Percentiles rank a stretch among this genome's conserved stretches.
Evolutionary conservation across 2,113 vertebrate species (phyloP).

Genomic region (Promerops cafer): DNA sequence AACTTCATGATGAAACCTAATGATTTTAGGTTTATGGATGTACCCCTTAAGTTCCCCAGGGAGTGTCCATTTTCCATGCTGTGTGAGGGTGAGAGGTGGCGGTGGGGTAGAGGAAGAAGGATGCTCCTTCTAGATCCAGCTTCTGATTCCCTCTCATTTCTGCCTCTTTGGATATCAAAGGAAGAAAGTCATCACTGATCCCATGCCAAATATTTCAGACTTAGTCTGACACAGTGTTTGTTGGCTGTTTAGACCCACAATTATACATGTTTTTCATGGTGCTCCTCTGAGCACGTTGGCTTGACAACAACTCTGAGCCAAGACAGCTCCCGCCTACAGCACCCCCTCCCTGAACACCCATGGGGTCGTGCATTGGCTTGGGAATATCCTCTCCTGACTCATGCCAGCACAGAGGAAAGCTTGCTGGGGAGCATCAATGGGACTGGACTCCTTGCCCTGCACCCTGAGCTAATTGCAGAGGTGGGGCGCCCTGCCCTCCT

Average conservation of each 20-base stretch:
- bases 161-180: background rate
- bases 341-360: background rate
- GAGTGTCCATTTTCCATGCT: background rate
- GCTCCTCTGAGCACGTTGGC: background rate
- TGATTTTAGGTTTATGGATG: background rate
- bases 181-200: background rate
- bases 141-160: background rate
- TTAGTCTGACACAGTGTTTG: background rate
- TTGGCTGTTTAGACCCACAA: background rate
- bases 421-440: background rate
- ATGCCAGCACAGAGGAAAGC: background rate
- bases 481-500: background rate
- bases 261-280: background rate
- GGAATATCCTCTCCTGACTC: background rate
- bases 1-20: background rate
- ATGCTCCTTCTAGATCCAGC: background rate
- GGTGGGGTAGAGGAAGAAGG: background rate
- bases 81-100: background rate
- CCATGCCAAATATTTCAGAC: background rate
- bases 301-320: background rate
- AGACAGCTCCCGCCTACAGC: background rate
- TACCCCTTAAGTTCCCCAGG: too few relatives aligned
- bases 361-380: accelerated
- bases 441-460: background rate
- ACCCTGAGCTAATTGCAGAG: background rate